These are phyloP conservation scores for Glaucopsyche alexis DNA, from an alignment of 2,888 invertebrate species.

Conservation along the genomic window DNA sequence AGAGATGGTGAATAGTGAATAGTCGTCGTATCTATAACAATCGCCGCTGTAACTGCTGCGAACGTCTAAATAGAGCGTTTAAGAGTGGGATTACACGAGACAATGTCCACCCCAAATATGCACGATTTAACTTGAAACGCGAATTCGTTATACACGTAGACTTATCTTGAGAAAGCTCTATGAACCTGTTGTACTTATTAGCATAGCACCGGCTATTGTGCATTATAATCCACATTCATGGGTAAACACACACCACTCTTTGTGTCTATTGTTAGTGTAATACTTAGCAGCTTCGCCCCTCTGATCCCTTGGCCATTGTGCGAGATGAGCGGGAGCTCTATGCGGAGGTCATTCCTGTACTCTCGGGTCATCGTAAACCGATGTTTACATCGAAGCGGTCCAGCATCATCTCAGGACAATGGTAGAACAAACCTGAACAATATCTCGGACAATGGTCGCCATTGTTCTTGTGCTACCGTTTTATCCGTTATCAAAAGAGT, in stretches of 20 bases:
- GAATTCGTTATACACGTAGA: slow-evolving; percentile 77
- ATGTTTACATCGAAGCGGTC: slow-evolving; percentile 48
- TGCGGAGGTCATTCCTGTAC: slow-evolving; percentile 65
- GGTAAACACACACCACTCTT: slow-evolving; percentile 77
- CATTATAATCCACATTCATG: slow-evolving; percentile 73
- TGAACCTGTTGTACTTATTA: slow-evolving; percentile 77
- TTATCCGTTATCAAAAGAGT: slow-evolving; percentile 67
- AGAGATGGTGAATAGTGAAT: slow-evolving; percentile 20
- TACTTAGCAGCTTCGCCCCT: slow-evolving; percentile 77
- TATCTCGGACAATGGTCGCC: slow-evolving; percentile 59
- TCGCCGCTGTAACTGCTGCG: slow-evolving; percentile 57
- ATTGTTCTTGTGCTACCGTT: slow-evolving; percentile 72
- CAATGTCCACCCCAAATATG: slow-evolving; percentile 59
- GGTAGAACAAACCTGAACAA: slow-evolving; percentile 49
- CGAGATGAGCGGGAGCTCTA: slow-evolving; percentile 52
- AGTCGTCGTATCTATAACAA: slow-evolving; percentile 51
- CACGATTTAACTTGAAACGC: slow-evolving; percentile 77
- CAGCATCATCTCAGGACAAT: slow-evolving; percentile 58
- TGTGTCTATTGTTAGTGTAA: slow-evolving; percentile 70
- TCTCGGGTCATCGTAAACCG: slow-evolving; percentile 67
- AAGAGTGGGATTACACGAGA: slow-evolving; percentile 64
- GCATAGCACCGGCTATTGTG: slow-evolving; percentile 69
- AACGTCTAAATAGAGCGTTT: slow-evolving; percentile 74
- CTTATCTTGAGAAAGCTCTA: slow-evolving; percentile 72
- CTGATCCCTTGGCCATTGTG: slow-evolving; percentile 66